phyloP scores from a whole-genome alignment of 2,888 invertebrate species.

The Agrotis segetum region DNA sequence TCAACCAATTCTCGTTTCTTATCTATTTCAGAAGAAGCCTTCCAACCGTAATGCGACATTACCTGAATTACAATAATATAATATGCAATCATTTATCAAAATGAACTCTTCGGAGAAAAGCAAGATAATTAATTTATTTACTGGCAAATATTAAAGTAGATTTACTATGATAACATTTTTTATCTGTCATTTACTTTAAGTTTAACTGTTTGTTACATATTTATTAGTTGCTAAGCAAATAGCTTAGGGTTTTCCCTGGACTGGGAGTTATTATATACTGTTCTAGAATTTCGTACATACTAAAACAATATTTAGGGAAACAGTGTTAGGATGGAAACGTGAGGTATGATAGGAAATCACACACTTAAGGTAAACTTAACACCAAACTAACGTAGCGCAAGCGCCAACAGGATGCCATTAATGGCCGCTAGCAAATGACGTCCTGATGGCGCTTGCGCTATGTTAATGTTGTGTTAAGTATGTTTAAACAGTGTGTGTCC shows the following conservation, averaged over 20 bases:
- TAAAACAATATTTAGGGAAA: no score
- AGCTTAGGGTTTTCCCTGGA: conserved; percentile 10
- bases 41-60: background rate
- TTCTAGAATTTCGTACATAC: background rate
- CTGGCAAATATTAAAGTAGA: conserved; percentile 12
- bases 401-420: no score
- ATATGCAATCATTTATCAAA: no score
- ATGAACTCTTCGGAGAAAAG: background rate
- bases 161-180: conserved; percentile 6
- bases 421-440: no score
- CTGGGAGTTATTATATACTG: background rate
- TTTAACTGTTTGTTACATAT: conserved; percentile 33
- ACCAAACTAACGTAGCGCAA: no score
- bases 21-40: background rate
- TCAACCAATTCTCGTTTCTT: background rate
- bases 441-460: no score
- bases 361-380: no score
- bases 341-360: no score
- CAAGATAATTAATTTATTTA: conserved; percentile 25
- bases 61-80: background rate
- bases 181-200: conserved; percentile 24
- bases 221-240: conserved; percentile 21
- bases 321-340: no score
- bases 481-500: no score
- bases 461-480: no score